Evolutionary conservation across 2,888 invertebrate genomes (phyloP).

Genomic region (Hermaeophaga mercurialis): DNA sequence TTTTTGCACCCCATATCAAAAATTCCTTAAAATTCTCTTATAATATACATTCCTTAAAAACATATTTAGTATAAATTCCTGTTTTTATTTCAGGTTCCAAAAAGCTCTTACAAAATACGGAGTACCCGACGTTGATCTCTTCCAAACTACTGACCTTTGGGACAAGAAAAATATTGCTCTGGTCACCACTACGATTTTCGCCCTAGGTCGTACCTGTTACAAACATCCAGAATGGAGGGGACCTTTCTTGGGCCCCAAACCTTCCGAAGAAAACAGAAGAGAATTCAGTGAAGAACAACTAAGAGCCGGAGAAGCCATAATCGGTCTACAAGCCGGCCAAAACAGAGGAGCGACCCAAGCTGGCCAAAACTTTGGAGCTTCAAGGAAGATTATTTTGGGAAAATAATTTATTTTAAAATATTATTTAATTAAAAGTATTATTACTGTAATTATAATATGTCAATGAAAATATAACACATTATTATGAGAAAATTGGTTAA

Average conservation of each 20-base stretch:
- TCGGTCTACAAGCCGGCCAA: slow-evolving; percentile 86
- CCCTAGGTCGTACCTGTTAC: slow-evolving; percentile 86
- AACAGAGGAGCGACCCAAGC: slow-evolving; percentile 86
- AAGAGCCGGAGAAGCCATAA: slow-evolving; percentile 80
- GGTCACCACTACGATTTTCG: slow-evolving; percentile 86
- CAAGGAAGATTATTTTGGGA: slow-evolving; percentile 80
- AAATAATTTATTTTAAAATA: slow-evolving; percentile 59
- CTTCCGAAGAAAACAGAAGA: slow-evolving; percentile 82
- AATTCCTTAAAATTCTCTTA: no score
- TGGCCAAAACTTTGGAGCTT: slow-evolving; percentile 86
- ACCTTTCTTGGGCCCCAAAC: slow-evolving; percentile 81
- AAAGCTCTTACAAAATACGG: slow-evolving; percentile 83
- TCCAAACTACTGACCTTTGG: slow-evolving; percentile 91
- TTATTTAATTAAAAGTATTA: not conserved
- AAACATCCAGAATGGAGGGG: slow-evolving; percentile 85
- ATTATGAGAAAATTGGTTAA: no score
- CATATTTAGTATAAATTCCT: no score
- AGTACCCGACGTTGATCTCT: slow-evolving; percentile 83
- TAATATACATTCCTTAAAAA: no score
- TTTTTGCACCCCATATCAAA: no score
- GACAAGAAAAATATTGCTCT: slow-evolving; percentile 88
- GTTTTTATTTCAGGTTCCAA: slow-evolving; percentile 68
- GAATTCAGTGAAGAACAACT: slow-evolving; percentile 83
- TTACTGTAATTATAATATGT: not conserved
- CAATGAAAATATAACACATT: no score